phyloP scores from a whole-genome alignment of 1,140 invertebrate species.

The Drosophila simulans region DNA sequence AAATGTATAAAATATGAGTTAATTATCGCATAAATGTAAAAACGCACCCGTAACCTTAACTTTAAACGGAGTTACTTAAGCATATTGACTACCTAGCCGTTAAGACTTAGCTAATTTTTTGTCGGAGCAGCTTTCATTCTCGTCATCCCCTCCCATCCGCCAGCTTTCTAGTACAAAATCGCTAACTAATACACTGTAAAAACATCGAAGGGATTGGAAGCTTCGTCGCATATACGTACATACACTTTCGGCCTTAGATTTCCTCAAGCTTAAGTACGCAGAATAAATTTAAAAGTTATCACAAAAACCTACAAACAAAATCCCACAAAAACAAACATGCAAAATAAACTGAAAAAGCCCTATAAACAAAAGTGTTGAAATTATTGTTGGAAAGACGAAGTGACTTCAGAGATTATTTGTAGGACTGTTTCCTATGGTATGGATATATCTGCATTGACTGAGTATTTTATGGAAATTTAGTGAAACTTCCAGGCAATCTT shows the following conservation, averaged over 20 bases:
- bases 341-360: slow-evolving; percentile 60
- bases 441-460: too few species aligned
- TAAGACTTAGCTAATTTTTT: slow-evolving; percentile 81
- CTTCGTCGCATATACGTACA: slow-evolving; percentile 69
- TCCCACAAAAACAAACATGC: slow-evolving; percentile 46
- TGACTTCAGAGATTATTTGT: neutral
- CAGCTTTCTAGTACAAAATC: slow-evolving; percentile 76
- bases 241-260: slow-evolving; percentile 79
- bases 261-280: slow-evolving; percentile 68
- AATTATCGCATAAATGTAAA: slow-evolving; percentile 52
- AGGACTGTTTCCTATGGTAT: neutral
- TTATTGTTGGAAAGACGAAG: neutral
- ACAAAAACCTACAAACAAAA: slow-evolving; percentile 52
- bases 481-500: too few species aligned
- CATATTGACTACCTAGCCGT: slow-evolving; percentile 63
- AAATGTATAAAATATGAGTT: slow-evolving; percentile 73
- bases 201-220: slow-evolving; percentile 47
- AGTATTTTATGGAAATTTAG: too few species aligned
- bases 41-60: slow-evolving; percentile 53
- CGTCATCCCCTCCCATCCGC: slow-evolving; percentile 12
- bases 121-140: slow-evolving; percentile 62
- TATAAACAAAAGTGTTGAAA: slow-evolving; percentile 43
- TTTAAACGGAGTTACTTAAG: slow-evolving; percentile 62
- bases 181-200: slow-evolving; percentile 58
- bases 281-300: slow-evolving; percentile 55